A percentile compares a stretch with the other conserved stretches of the same genome.
These are phyloP conservation scores for Brachyhypopomus occidentalis DNA, from an alignment of 2,113 vertebrate genomes.

Conservation along the genomic window DNA sequence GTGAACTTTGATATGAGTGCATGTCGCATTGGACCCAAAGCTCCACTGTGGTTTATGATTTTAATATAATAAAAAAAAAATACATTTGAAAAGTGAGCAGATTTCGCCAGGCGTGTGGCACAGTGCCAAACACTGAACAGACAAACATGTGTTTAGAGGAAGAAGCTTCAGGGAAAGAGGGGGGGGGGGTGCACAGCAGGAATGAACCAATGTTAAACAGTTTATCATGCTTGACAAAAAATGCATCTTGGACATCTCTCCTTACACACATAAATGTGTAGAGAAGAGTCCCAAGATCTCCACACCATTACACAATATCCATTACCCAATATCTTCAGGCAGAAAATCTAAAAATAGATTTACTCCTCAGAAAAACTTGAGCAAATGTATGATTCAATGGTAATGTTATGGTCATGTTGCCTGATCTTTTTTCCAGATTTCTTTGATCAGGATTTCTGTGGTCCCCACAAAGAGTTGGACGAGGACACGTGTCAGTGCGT, in stretches of 20 bases:
- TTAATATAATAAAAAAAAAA: constrained; percentile 10
- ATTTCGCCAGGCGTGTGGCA: constrained; percentile 19
- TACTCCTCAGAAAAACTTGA: not conserved
- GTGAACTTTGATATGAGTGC: constrained; percentile 32
- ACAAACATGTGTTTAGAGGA: constrained; percentile 64
- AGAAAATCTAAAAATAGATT: constrained; percentile 28
- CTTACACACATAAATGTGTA: constrained; percentile 26
- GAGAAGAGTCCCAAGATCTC: constrained; percentile 28
- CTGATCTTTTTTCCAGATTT: constrained; percentile 63
- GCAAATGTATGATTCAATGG: not conserved
- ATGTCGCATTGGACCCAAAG: not conserved
- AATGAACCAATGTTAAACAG: constrained; percentile 51
- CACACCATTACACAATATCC: constrained; percentile 15
- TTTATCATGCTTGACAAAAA: constrained; percentile 57
- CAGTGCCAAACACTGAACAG: constrained; percentile 49
- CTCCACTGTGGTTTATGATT: constrained; percentile 13
- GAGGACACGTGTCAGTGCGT: constrained; percentile 91
- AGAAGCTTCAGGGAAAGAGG: not conserved
- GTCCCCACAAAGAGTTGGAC: constrained; percentile 87
- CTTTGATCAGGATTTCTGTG: constrained; percentile 80
- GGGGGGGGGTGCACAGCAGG: constrained; percentile 41
- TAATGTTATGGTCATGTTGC: not conserved
- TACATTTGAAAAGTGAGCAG: not conserved
- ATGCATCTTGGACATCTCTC: constrained; percentile 31
- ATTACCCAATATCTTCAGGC: constrained; percentile 7